Evolutionary conservation across 2,797 vertebrate species (phyloP).

Genomic region (Nyctibius grandis): DNA sequence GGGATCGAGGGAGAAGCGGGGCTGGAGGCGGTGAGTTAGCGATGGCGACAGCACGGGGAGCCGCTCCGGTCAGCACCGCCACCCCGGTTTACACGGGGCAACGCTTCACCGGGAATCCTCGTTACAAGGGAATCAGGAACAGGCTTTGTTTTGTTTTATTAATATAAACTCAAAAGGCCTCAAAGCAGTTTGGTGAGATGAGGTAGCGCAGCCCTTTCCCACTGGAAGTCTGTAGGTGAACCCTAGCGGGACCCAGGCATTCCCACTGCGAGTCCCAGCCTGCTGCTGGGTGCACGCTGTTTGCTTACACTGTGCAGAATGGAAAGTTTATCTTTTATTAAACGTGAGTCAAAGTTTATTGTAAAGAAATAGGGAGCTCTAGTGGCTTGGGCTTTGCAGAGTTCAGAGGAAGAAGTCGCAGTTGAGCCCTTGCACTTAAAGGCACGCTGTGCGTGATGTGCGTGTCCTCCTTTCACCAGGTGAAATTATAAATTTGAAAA

Average conservation of each 20-base stretch:
- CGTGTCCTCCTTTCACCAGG: neutral
- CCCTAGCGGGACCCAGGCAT: neutral
- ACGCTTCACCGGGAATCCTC: rapidly evolving
- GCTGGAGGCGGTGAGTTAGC: neutral
- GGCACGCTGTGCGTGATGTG: rapidly evolving
- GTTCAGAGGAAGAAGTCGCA: neutral
- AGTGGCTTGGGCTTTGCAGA: too few relatives aligned
- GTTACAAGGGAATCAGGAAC: rapidly evolving
- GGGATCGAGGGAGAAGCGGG: neutral
- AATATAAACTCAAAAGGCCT: neutral
- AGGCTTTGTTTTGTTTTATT: too few relatives aligned
- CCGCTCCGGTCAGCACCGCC: too few relatives aligned
- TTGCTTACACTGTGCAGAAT: neutral
- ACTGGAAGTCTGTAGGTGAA: neutral
- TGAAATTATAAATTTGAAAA: neutral
- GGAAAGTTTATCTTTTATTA: neutral
- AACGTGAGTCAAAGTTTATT: neutral
- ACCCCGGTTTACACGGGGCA: too few relatives aligned
- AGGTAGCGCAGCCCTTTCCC: neutral
- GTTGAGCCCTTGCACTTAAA: neutral
- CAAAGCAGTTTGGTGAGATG: neutral
- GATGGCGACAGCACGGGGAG: rapidly evolving
- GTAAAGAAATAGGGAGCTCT: neutral
- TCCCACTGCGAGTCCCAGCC: neutral
- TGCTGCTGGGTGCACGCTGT: too few relatives aligned